A percentile compares a stretch with the other conserved stretches of the same genome.
phyloP scores from a whole-genome alignment of 2,888 invertebrate species.

The Ennomos erosarius region DNA sequence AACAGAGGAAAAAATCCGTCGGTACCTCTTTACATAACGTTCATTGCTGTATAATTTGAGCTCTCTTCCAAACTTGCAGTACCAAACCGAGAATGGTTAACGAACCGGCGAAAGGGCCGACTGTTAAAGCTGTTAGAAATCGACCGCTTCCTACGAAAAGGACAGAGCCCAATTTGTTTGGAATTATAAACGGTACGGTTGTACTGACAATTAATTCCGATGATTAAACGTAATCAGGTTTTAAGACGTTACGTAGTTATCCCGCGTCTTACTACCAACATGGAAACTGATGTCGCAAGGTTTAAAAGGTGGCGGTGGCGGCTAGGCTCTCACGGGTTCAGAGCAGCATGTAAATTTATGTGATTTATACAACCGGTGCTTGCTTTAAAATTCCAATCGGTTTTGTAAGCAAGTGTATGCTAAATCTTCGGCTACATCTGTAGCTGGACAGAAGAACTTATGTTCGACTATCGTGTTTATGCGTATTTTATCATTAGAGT shows the following conservation, averaged over 20 bases:
- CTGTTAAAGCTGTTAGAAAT: conserved; percentile 37
- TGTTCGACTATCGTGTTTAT: too few relatives aligned
- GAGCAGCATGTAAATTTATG: conserved; percentile 27
- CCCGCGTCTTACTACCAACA: conserved; percentile 19
- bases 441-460: too few relatives aligned
- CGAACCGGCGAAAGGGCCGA: conserved; percentile 24
- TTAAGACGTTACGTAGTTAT: conserved; percentile 42
- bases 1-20: conserved; percentile 62
- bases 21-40: conserved; percentile 65
- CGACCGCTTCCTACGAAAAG: conserved; percentile 48
- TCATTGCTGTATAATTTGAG: conserved; percentile 56
- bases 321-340: conserved; percentile 33
- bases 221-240: conserved; percentile 60
- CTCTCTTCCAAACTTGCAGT: conserved; percentile 42
- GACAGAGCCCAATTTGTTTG: conserved; percentile 48
- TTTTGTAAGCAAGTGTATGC: conserved; percentile 33
- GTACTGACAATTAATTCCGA: conserved; percentile 65
- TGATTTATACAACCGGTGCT: conserved; percentile 38
- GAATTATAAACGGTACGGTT: conserved; percentile 58
- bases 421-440: conserved; percentile 19
- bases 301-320: conserved; percentile 2
- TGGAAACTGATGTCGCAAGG: conserved; percentile 37
- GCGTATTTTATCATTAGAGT: too few relatives aligned
- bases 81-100: conserved; percentile 38
- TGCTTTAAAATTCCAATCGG: conserved; percentile 38